Conservation (phyloP, 2,888 invertebrate genomes). For the Syritta pipiens region DNA sequence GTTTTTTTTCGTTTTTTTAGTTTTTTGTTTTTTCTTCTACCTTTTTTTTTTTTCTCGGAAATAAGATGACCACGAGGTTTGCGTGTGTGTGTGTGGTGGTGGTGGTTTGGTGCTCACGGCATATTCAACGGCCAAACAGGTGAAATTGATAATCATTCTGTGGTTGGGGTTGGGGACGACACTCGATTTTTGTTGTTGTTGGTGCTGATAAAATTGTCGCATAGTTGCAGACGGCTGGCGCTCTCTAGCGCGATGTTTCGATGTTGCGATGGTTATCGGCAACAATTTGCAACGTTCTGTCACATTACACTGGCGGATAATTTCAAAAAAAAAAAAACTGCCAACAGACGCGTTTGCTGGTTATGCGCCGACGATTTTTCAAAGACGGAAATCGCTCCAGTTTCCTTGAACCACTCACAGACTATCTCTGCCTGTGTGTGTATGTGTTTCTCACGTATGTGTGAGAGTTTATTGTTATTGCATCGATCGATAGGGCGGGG, state of each 20-base stretch:
- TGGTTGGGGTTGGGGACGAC: constrained; percentile 1
- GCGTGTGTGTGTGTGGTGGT: too few relatives aligned
- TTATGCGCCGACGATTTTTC: constrained; percentile 47
- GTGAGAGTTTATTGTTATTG: constrained; percentile 42
- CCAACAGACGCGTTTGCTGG: constrained; percentile 21
- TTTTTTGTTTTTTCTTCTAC: constrained; percentile 7
- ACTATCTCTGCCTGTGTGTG: too few relatives aligned
- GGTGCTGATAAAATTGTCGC: constrained; percentile 56
- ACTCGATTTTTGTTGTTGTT: constrained; percentile 6
- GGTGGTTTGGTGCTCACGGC: too few relatives aligned
- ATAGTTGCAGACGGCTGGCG: constrained; percentile 28
- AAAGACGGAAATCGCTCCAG: constrained; percentile 58
- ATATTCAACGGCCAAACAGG: constrained; percentile 41
- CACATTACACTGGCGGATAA: constrained; percentile 51
- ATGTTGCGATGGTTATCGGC: constrained; percentile 64
- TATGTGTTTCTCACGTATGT: not conserved
- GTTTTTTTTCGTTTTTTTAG: too few relatives aligned
- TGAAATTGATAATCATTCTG: constrained; percentile 59
- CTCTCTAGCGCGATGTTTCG: constrained; percentile 1
- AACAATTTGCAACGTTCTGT: constrained; percentile 68
- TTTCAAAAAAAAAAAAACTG: too few relatives aligned
- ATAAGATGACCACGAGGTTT: constrained; percentile 47
- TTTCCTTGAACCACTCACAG: constrained; percentile 30
- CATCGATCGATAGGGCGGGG: not conserved
- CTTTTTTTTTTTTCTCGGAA: constrained; percentile 16